Conservation (phyloP, 1,140 invertebrate species). For the Himalopsyche phryganea region DNA sequence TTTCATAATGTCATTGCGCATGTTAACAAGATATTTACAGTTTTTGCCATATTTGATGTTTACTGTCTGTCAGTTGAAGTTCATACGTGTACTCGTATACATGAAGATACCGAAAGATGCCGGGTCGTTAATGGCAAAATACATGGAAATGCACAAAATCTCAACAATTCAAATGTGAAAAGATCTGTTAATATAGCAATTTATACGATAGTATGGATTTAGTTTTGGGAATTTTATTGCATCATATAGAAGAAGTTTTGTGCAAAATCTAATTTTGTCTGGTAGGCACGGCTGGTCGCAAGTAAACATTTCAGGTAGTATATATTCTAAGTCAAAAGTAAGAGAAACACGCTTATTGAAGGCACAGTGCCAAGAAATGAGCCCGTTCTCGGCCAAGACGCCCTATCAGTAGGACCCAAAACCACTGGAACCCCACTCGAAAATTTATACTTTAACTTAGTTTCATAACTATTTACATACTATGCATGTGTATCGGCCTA, state of each 20-base stretch:
- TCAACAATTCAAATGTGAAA: too few species aligned
- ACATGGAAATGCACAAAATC: too few species aligned
- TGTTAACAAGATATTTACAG: too few species aligned
- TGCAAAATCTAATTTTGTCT: conserved; percentile 4
- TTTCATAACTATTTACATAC: conserved; percentile 31
- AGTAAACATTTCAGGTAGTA: conserved; percentile 14
- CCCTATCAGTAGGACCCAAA: conserved; percentile 8
- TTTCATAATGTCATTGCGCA: too few species aligned
- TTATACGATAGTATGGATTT: too few species aligned
- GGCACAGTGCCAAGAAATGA: conserved; percentile 27
- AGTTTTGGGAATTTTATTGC: too few species aligned
- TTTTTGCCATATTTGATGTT: too few species aligned
- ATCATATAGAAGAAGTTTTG: neutral
- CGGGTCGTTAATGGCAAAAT: too few species aligned
- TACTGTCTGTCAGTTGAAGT: too few species aligned
- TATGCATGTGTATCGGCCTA: neutral
- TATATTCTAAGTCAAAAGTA: conserved; percentile 20
- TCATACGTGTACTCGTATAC: too few species aligned
- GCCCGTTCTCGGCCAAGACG: conserved; percentile 3
- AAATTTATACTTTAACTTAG: conserved; percentile 27
- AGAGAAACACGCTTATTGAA: conserved; percentile 30
- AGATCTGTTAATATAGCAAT: too few species aligned
- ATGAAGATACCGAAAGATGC: too few species aligned
- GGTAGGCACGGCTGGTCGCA: neutral
- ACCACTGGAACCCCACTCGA: conserved; percentile 12